Base-by-base conservation (phyloP, 92 coral and sea anemone species). In the Parazoanthus darwini region DNA sequence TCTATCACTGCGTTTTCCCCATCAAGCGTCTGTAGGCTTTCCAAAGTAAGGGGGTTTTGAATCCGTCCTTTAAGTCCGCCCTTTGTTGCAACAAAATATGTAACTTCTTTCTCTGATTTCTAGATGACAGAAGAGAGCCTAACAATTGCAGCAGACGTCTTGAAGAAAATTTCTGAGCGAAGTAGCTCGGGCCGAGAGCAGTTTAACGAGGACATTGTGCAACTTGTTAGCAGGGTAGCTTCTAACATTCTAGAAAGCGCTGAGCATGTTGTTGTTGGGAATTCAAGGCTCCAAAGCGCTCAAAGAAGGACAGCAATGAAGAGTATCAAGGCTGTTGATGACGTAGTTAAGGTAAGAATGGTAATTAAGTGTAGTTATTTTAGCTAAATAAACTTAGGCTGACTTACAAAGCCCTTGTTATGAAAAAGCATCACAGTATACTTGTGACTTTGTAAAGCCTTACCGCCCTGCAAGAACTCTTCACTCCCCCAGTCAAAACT, bases 241-340 rank as follows among this genome's bases (percentile, higher is more conserved):
- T 89, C 94, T 25, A 92, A 92, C 56, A 63, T 92, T 15, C 2
- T 92, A n/a, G 79, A 89, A 71, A 70, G 81, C 44, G 51, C 42
- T 36, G 56, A 77, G 46, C 59, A 73, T 37, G 4, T 46, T 74
- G 58, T 36, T 71, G 81, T n/a, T 38, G 20, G 68, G 36, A 33
- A 33, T 26, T 9, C 20, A 70, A 18, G 16, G 25, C 50, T 23
- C n/a, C 37, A 26, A 33, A 35, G 14, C 2, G 13, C 79, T 4
- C 77, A 23, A 18, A 50, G 65, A 44, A 46, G 36, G 39, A 25
- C 80, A 5, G 26, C 50, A 71, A 46, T 82, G 37, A 81, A 8
- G 71, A 74, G 20, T 46, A n/a, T 89, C 65, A 72, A 46, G 39
- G 91, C 80, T 89, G 77, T 89, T 2, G 77, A 82, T 25, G 80